These are phyloP conservation scores for Chymomyza costata DNA, from an alignment of 1,140 invertebrate genomes.

Conservation along the genomic window DNA sequence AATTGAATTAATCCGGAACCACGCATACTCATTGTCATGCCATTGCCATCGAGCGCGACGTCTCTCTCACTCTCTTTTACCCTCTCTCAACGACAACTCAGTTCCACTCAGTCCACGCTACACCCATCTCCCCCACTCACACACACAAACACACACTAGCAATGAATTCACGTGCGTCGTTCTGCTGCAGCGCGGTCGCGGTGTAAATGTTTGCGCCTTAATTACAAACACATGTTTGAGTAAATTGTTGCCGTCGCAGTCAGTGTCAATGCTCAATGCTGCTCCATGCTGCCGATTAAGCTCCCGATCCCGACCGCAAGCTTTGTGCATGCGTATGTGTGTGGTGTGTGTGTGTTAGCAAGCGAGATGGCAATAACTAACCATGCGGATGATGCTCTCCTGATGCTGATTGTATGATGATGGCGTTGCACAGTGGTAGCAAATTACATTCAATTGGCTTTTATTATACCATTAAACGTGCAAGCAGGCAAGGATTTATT, in stretches of 20 bases:
- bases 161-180: not conserved
- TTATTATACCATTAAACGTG: too few species aligned
- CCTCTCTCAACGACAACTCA: too few species aligned
- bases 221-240: slow-evolving; percentile 50
- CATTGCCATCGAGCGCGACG: not conserved
- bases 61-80: too few species aligned
- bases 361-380: too few species aligned
- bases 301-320: not conserved
- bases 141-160: not conserved
- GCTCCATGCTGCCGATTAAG: slow-evolving; percentile 4
- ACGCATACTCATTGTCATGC: slow-evolving; percentile 11
- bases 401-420: too few species aligned
- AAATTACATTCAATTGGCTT: too few species aligned
- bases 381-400: too few species aligned
- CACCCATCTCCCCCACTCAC: too few species aligned
- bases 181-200: not conserved
- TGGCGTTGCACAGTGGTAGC: too few species aligned
- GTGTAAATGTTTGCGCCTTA: slow-evolving; percentile 23
- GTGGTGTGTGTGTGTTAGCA: slow-evolving; percentile 5
- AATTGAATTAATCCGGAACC: slow-evolving; percentile 50
- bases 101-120: slow-evolving; percentile 2
- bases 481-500: too few species aligned
- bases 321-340: not conserved
- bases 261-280: too few species aligned
- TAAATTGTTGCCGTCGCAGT: slow-evolving; percentile 24